Base-by-base conservation (phyloP, 2,113 vertebrate species). In the Macquaria ambigua region DNA sequence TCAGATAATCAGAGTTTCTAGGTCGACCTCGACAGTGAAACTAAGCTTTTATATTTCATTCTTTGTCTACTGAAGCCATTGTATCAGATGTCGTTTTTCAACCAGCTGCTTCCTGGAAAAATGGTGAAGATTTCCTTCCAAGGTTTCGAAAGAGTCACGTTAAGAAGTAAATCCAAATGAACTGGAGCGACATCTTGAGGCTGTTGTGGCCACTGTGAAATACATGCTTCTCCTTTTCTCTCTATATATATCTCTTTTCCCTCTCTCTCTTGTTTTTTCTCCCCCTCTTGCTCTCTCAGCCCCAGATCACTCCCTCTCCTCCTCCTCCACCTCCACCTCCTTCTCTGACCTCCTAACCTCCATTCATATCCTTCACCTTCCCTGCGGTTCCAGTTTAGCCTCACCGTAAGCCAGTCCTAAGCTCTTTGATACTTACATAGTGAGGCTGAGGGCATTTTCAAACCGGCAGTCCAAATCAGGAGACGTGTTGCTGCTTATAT, bases 191-290 rank as follows among this genome's bases (percentile, higher is more conserved):
- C 90, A 46, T 63, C 86, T 89, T 3, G 81, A 90, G 89, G 91
- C 90, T 28, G 76, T 28, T 76, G 68, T 72, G 76, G 77, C 55
- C 52, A 48, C 66, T 87, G 81, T 86, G 69, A 89, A 89, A 90
- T 53, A 76, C 84, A 77, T 61, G 78, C 77, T 81, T 87, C 85
- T 85, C 66, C 79, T 75, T 86, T 89, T 77, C 11, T 77, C 88
- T 73, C 89, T 93, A 88, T 93, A 79, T 90, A 92, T 90, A 87
- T 88, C 79, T 81, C 77, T 79, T 72, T 52, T 79, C 71, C 81
- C 79, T 58, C 41, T 66, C 69, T 74, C 77, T 70, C 72, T 85
- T 63, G n/a, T 68, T 59, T 75, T 71, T 20, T 67, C 71, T 23
- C 68, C 74, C 81, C 48, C 61, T 37, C 79, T 70, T 37, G n/a